Conservation (phyloP, 2,113 vertebrate species). For the Condylura cristata region DNA sequence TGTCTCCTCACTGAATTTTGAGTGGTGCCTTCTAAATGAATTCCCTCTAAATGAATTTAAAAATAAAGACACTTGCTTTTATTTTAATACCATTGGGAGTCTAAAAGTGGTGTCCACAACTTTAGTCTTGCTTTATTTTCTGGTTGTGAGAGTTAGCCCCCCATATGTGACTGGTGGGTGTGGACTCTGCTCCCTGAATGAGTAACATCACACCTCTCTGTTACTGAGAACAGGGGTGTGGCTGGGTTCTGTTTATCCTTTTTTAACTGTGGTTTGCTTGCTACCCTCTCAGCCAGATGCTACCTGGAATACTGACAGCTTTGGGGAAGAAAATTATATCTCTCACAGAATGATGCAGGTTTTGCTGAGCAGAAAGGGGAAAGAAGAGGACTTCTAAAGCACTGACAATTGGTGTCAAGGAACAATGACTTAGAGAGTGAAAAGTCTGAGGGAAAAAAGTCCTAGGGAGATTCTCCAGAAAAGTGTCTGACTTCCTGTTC, state of each 20-base stretch:
- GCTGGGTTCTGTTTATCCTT: background rate
- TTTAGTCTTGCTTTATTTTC: background rate
- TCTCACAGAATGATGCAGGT: background rate
- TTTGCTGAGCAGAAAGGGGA: background rate
- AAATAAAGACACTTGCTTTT: slow-evolving; percentile 64
- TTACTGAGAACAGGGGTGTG: background rate
- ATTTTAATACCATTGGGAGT: slow-evolving; percentile 33
- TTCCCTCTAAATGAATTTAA: slow-evolving; percentile 53
- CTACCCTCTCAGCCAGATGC: background rate
- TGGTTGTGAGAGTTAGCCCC: background rate
- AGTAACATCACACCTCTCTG: background rate
- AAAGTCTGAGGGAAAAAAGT: background rate
- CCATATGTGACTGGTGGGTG: background rate
- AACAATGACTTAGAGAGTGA: background rate
- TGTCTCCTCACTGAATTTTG: background rate
- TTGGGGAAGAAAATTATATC: background rate
- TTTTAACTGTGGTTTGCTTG: background rate
- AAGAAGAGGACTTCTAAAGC: background rate
- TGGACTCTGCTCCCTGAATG: background rate
- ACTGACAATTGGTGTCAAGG: background rate
- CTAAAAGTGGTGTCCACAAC: slow-evolving; percentile 3
- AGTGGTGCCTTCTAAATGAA: slow-evolving; percentile 55
- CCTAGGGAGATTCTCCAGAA: background rate
- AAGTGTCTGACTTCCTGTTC: background rate
- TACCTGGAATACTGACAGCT: slow-evolving; percentile 17